Evolutionary conservation across 2,888 invertebrate genomes (phyloP), one percentile per base, ranked within the genome.

Genomic region (Liposcelis brunnea): DNA sequence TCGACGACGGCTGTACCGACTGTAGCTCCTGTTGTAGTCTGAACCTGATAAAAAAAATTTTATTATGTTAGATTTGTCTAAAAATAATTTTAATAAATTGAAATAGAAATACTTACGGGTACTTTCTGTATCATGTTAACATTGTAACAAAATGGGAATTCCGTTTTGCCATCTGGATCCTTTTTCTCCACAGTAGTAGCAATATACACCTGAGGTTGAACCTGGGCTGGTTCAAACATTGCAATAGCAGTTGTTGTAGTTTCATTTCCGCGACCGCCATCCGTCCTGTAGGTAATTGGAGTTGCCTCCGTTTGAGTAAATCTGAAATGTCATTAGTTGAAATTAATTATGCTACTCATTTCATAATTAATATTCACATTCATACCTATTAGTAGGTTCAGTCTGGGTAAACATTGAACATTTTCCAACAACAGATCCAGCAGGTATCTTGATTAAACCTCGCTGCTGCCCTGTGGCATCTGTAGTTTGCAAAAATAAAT

Each of bases 91-190:
- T 26, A 26, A 26, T 6, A 26, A 26, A 26, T 26, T 26, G 8
- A 26, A 6, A 26, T 26, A n/a, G 26, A 26, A 15, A 40, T 11
- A 40, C 40, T 40, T 40, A 40, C 40, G 10, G 40, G 55, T 11
- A 64, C 65, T 51, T 68, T 67, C 49, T 67, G 67, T 33, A 67
- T 56, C 65, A 67, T 66, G 55, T 67, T 67, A 46, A 66, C 66
- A 53, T 67, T 66, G 52, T 68, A 68, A 52, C 65, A 67, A 50
- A 66, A 67, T 2, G 67, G 67, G 48, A 67, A 67, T 46, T 67
- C 67, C 1, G 61, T 51, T 5, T 62, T 57, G 8, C 26, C 26
- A 1, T 60, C 52, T 0, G 60, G 53, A 44, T 53, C 53, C 36
- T 53, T 49, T 26, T 53, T 51, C 43, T 55, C 54, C 10, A 54